A percentile compares a stretch with the other conserved stretches of the same genome.
These are phyloP conservation scores for Zaprionus lineosus DNA, from an alignment of 2,888 invertebrate genomes.

Conservation along the genomic window DNA sequence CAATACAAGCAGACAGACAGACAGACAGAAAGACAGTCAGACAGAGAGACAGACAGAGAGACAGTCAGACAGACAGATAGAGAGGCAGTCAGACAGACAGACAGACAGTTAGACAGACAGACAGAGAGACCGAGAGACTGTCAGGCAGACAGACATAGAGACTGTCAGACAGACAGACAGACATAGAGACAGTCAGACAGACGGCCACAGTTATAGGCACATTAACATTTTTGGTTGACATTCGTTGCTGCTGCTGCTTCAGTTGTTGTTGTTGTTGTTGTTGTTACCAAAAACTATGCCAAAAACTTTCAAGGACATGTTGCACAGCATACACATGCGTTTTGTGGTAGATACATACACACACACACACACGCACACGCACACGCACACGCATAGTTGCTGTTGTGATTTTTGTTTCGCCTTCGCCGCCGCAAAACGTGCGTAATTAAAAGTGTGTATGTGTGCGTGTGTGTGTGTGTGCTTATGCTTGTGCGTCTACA, in stretches of 20 bases:
- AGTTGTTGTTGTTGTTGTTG: constrained; percentile 20
- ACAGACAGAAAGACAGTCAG: not conserved
- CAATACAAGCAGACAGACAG: too few species aligned
- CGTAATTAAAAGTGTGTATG: constrained; percentile 71
- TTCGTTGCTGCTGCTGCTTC: constrained; percentile 10
- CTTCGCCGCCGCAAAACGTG: constrained; percentile 68
- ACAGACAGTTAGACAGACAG: constrained; percentile 20
- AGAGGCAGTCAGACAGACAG: constrained; percentile 36
- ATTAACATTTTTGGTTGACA: constrained; percentile 47
- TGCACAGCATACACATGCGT: constrained; percentile 63
- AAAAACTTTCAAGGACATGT: constrained; percentile 83
- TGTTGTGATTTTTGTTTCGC: constrained; percentile 61
- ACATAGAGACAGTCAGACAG: constrained; percentile 10
- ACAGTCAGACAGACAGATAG: constrained; percentile 5
- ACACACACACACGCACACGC: constrained; percentile 5
- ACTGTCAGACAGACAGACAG: not conserved
- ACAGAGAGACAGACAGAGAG: not conserved
- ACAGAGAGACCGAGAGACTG: not conserved
- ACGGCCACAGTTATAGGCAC: constrained; percentile 46
- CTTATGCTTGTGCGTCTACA: constrained; percentile 9
- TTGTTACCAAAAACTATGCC: constrained; percentile 81
- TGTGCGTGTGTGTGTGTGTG: constrained; percentile 23
- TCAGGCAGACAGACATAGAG: not conserved
- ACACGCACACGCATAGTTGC: constrained; percentile 27
- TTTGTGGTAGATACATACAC: constrained; percentile 36